Evolutionary conservation across 2,797 vertebrate species (phyloP), one percentile per base, ranked within the genome.

Genomic region (Microctenopoma steveboyesi): DNA sequence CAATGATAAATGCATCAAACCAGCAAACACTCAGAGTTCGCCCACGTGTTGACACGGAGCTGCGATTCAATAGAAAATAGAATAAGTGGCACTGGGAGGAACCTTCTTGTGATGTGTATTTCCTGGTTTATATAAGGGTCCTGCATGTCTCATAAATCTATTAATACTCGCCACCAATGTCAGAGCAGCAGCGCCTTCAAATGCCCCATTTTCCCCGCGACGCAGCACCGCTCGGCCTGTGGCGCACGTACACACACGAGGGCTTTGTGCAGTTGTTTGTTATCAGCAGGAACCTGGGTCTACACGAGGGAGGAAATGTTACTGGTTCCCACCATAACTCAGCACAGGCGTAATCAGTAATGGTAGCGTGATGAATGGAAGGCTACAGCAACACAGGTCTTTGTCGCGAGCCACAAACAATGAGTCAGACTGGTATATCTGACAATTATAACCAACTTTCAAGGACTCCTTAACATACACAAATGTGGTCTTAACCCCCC

Each of bases 241-340:
- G 47, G 33, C 27, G 78, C 87, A 90, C 83, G 75, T 82, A 86
- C 78, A 63, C 85, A 81, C 69, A 49, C 2, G 3, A 51, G 56
- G 65, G 79, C 81, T 87, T 74, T 81, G 85, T 83, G 81, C 57
- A 14, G 64, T 68, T 65, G 80, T 78, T 78, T 84, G 88, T 91
- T 92, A 92, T 92, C 89, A 89, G 84, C 88, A 91, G 90, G 90
- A 91, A 92, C 87, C 74, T 12, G 45, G 50, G 81, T 80, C 87
- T 73, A 52, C 80, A 75, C 42, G 69, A 85, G 85, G 84, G 79
- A 90, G 90, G 90, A 91, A 91, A 57, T 78, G 81, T 83, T 78
- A 74, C 86, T 86, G 79, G 88, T 91, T 92, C 88, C 87, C 88
- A 92, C 90, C 88, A 87, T 91, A 88, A 88, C 85, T 91, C 89